These are phyloP conservation scores for Solenopsis fugax DNA, from an alignment of 1,140 invertebrate species.

Conservation along the genomic window DNA sequence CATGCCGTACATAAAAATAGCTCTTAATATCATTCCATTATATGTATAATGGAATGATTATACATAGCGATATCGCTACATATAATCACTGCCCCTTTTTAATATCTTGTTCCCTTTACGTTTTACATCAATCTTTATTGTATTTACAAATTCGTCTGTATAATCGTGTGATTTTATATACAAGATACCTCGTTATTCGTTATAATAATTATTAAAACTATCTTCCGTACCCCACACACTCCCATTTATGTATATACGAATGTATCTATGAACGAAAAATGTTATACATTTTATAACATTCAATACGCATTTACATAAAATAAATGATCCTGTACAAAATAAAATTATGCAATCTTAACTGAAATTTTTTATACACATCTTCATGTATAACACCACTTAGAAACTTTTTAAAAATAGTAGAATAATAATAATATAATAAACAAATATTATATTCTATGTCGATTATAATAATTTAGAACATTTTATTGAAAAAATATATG, in stretches of 20 bases:
- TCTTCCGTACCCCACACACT: conserved; percentile 51
- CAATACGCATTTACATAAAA: conserved; percentile 57
- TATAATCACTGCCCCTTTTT: conserved; percentile 71
- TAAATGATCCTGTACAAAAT: conserved; percentile 13
- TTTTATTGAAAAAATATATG: conserved; percentile 17
- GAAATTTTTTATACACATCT: conserved; percentile 23
- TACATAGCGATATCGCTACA: conserved; percentile 57
- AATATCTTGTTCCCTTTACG: conserved; percentile 78
- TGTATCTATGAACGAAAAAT: conserved; percentile 55
- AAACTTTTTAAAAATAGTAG: not conserved
- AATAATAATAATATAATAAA: conserved; percentile 15
- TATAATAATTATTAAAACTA: conserved; percentile 59
- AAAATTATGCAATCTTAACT: conserved; percentile 31
- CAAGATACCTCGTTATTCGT: conserved; percentile 38
- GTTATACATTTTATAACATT: conserved; percentile 62
- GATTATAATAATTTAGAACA: conserved; percentile 33
- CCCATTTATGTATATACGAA: conserved; percentile 46
- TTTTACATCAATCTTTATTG: conserved; percentile 67
- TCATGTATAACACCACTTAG: conserved; percentile 8
- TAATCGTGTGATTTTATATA: conserved; percentile 65
- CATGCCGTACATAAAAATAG: conserved; percentile 79
- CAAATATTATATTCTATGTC: conserved; percentile 17
- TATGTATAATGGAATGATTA: conserved; percentile 37
- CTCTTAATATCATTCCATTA: conserved; percentile 74
- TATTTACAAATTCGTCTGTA: conserved; percentile 75